Base-by-base conservation (phyloP, 1,140 invertebrate genomes). In the Wiebesia pumilae region DNA sequence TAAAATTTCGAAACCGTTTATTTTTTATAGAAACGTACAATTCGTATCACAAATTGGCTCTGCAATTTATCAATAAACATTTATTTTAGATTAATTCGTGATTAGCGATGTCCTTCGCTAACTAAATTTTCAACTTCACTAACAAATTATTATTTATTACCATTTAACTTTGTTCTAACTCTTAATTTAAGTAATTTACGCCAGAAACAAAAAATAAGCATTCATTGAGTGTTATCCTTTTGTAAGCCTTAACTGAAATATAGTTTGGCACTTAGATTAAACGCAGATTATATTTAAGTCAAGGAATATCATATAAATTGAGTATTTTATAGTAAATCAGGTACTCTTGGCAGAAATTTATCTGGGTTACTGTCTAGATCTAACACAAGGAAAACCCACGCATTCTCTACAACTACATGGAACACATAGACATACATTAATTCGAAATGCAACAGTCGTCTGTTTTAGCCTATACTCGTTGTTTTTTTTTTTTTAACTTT, bases 291-390 rank as follows among this genome's bases (percentile, higher is more conserved):
- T 69, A 69, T 69, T 38, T 71, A 71, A 71, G n/a, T 38, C 19
- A 40, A 38, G 21, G n/a, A 38, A 16, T 71, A 38, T 75, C 38
- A 75, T 43, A 75, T 12, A 24, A 75, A 75, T 75, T 40, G 35
- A 24, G 27, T 75, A 75, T 75, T 75, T 43, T 75, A 43, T 43
- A 75, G 38, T 75, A 75, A 43, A 75, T 75, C 24, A 43, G n/a
- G 3, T 43, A 75, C 38, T n/a, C 24, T 75, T 43, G 71, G 38
- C 21, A 27, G 12, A n/a, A 43, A 75, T 40, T 75, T 75, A 38
- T 75, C 71, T 75, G 33, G 38, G 71, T 75, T 43, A 43, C 71
- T 43, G 38, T 43, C 71, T 75, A 43, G 21, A 75, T 75, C 71
- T 75, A 75, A n/a, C 38, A 43, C 21, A 43, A 43, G 38, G 38